phyloP scores from a whole-genome alignment of 2,888 invertebrate species.

The Dermolepida albohirtum region DNA sequence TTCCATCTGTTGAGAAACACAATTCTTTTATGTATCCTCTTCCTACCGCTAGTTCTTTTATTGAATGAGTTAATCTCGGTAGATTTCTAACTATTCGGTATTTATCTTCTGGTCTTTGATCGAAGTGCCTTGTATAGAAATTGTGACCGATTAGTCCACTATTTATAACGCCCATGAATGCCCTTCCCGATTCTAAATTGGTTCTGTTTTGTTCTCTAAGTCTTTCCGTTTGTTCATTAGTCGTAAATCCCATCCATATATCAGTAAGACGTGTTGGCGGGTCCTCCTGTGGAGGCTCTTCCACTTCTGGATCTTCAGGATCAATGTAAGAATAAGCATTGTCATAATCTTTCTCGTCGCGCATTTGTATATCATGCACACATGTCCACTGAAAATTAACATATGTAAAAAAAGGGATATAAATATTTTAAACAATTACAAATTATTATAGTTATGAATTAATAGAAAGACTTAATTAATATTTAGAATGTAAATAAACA shows the following conservation, averaged over 20 bases:
- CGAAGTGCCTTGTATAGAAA: constrained; percentile 56
- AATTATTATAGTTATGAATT: too few relatives aligned
- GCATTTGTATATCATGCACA: constrained; percentile 90
- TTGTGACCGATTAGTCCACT: constrained; percentile 60
- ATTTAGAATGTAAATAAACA: too few relatives aligned
- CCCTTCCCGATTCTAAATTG: constrained; percentile 44
- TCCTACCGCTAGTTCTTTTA: constrained; percentile 89
- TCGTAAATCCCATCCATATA: constrained; percentile 63
- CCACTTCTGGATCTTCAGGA: constrained; percentile 48
- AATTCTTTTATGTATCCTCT: constrained; percentile 94
- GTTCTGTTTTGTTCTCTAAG: constrained; percentile 37
- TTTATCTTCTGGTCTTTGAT: constrained; percentile 57
- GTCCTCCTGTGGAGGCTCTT: constrained; percentile 23
- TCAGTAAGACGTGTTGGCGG: constrained; percentile 55
- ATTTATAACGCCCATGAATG: constrained; percentile 60
- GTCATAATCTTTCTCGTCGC: constrained; percentile 64
- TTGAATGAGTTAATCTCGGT: constrained; percentile 82
- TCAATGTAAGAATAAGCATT: constrained; percentile 57
- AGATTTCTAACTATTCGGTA: constrained; percentile 75
- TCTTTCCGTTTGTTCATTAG: constrained; percentile 54
- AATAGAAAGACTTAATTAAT: too few relatives aligned
- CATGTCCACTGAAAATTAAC: constrained; percentile 81
- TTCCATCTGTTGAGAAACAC: constrained; percentile 90
- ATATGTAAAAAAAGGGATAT: constrained; percentile 22
- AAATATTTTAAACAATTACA: too few relatives aligned